Evolutionary conservation across 2,113 vertebrate genomes (phyloP).

Genomic region (Naja naja): DNA sequence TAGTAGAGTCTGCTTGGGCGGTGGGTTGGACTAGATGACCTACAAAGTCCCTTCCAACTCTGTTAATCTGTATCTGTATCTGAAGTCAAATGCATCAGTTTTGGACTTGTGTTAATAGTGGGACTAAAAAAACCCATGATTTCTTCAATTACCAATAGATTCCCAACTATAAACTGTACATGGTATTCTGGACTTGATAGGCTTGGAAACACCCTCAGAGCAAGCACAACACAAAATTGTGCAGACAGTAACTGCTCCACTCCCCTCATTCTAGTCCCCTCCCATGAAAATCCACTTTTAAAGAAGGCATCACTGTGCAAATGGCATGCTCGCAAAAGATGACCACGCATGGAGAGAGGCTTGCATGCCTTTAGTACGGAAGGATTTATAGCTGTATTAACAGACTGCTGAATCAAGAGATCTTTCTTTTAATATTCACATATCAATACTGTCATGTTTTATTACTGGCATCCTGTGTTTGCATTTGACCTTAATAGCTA

Average conservation of each 20-base stretch:
- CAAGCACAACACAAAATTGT: neutral
- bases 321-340: neutral
- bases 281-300: neutral
- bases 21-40: no score
- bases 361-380: neutral
- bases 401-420: conserved; percentile 24
- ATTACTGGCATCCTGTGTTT: conserved; percentile 22
- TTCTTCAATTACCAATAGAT: no score
- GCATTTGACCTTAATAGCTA: conserved; percentile 19
- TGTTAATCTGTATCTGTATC: no score
- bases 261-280: neutral
- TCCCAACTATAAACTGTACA: no score
- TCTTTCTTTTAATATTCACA: conserved; percentile 20
- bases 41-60: no score
- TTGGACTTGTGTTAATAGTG: no score
- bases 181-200: neutral
- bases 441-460: conserved; percentile 35
- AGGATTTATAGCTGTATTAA: conserved; percentile 24
- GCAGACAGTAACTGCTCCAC: neutral
- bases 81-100: no score
- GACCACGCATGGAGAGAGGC: neutral
- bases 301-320: neutral
- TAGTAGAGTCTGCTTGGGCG: no score
- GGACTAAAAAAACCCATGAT: no score
- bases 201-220: neutral